Evolutionary conservation across 2,888 invertebrate species (phyloP).

Genomic region (Opisthograptis luteolata): DNA sequence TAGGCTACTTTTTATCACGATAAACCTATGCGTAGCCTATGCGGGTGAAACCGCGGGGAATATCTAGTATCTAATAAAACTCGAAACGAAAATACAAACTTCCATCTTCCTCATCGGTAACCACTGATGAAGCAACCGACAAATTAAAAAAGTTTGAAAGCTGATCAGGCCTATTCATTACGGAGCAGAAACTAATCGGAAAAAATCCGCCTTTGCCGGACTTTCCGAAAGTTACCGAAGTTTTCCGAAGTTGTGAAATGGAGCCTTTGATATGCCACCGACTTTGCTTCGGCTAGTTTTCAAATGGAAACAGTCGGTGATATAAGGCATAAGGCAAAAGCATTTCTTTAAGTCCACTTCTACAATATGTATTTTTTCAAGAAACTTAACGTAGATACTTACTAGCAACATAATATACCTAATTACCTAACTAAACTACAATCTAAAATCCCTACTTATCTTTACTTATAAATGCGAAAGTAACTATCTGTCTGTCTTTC

Average conservation of each 20-base stretch:
- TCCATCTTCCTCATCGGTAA: constrained; percentile 1
- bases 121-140: constrained; percentile 18
- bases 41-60: too few species aligned
- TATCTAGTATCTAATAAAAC: too few species aligned
- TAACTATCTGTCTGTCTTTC: too few species aligned
- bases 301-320: constrained; percentile 20
- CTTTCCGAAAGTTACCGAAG: constrained; percentile 39
- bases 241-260: constrained; percentile 32
- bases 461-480: too few species aligned
- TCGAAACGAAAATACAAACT: not conserved
- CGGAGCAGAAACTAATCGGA: constrained; percentile 39
- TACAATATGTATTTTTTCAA: too few species aligned
- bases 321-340: constrained; percentile 14
- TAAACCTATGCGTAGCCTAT: too few species aligned
- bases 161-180: constrained; percentile 42
- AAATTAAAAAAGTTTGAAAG: constrained; percentile 40
- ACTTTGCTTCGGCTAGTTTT: constrained; percentile 25
- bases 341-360: too few species aligned
- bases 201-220: constrained; percentile 39
- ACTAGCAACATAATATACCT: too few species aligned
- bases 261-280: constrained; percentile 35
- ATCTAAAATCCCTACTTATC: too few species aligned
- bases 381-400: too few species aligned
- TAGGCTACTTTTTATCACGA: too few species aligned
- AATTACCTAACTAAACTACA: too few species aligned